Conservation (phyloP, 2,113 vertebrate species). For the Gallinago media region DNA sequence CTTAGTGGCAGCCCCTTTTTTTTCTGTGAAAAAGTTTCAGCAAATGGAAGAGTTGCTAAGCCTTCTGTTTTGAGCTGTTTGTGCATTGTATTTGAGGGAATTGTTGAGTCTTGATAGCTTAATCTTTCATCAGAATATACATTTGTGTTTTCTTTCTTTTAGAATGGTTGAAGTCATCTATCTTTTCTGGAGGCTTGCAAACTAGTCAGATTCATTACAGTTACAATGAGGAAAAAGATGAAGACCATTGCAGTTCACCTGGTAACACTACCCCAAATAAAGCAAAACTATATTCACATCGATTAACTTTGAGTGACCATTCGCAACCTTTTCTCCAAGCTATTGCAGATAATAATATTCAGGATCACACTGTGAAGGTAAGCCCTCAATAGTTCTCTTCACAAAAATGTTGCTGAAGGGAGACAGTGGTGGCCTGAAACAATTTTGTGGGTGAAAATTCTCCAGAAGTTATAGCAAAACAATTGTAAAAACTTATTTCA, state of each 20-base stretch:
- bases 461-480: background rate
- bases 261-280: conserved; percentile 92
- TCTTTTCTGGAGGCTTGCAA: conserved; percentile 96
- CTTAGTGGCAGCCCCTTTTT: background rate
- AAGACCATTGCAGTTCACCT: conserved; percentile 95
- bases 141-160: background rate
- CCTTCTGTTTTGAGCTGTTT: background rate
- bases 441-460: background rate
- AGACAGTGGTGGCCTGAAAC: background rate
- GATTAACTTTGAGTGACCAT: conserved; percentile 89
- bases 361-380: conserved; percentile 98
- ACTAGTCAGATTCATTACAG: conserved; percentile 99
- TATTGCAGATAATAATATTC: conserved; percentile 94
- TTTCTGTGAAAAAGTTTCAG: background rate
- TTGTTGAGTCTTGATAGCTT: background rate
- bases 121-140: background rate
- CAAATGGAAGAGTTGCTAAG: background rate
- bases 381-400: background rate
- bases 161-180: conserved; percentile 97
- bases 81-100: background rate
- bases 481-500: background rate
- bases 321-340: conserved; percentile 97
- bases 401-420: background rate
- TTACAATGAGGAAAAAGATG: conserved; percentile 99
- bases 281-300: conserved; percentile 86